Evolutionary conservation across 2,113 vertebrate species (phyloP).

Genomic region (Gambusia affinis): DNA sequence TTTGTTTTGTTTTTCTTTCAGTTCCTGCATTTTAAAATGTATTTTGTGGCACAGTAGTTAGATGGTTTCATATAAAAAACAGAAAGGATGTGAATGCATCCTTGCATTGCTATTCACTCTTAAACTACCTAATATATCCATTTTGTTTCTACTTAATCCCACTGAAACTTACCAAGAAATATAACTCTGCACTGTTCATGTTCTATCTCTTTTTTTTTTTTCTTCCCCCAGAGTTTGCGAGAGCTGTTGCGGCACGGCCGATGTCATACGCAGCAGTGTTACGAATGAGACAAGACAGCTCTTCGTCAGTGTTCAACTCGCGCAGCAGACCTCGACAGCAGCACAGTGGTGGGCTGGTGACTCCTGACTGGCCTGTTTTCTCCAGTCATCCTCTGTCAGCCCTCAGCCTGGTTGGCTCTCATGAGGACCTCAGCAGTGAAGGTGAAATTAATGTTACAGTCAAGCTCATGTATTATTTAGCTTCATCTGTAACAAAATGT

Average conservation of each 20-base stretch:
- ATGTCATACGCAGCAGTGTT: constrained; percentile 88
- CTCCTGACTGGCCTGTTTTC: constrained; percentile 82
- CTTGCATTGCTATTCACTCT: background rate
- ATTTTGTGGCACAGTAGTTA: background rate
- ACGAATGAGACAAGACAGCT: constrained; percentile 87
- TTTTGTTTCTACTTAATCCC: background rate
- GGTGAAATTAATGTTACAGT: constrained; percentile 79
- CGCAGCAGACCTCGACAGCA: constrained; percentile 81
- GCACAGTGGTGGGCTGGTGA: constrained; percentile 68
- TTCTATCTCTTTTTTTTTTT: constrained; percentile 8
- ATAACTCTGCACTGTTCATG: background rate
- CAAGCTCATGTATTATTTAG: constrained; percentile 37
- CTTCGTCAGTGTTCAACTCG: constrained; percentile 80
- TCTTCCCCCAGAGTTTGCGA: constrained; percentile 78
- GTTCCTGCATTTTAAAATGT: background rate
- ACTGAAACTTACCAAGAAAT: background rate
- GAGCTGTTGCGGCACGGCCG: constrained; percentile 82
- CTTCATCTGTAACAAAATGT: constrained; percentile 17
- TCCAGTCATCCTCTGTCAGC: constrained; percentile 81
- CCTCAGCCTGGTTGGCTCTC: constrained; percentile 82
- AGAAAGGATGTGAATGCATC: background rate
- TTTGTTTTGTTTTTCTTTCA: background rate
- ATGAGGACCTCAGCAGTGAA: constrained; percentile 87
- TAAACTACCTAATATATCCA: background rate
- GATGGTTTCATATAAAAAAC: background rate